Base-by-base conservation (phyloP, 2,113 vertebrate species). In the Daphoenositta chrysoptera region DNA sequence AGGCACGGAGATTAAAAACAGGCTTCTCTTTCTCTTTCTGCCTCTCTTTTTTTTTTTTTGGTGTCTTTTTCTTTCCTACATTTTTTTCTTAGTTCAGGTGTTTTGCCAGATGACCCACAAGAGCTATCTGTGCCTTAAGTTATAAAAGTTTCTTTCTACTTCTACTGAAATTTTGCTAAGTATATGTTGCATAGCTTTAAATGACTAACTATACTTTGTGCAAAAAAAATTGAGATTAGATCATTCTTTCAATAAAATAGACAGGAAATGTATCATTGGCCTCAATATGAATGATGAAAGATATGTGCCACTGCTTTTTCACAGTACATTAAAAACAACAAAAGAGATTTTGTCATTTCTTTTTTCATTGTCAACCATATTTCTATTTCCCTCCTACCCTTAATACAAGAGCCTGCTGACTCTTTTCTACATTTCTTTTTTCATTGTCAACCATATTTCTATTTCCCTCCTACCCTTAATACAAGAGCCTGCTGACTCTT, bases 1-100 rank as follows among this genome's bases (percentile, higher is more conserved):
- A 98, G 83, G 70, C 60, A 87, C 79, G 54, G 63, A 97, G 97
- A 98, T 96, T 97, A 97, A 97, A 93, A 83, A 90, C 93, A 96
- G 78, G 10, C 4, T 22, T 35, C 15, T 39, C 16, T 51, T 40
- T 60, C 40, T 82, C 23, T 51, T 42, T 75, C 21, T 4, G 1
- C 65, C 5, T 66, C 5, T 64, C 4, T 69, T 42, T 83, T 27
- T 27, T 69, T 42, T 83, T 27, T 27, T n/a, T 82, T 0, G 0
- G 7, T 21, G 11, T 27, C 28, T 65, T 47, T 81, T 61, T 30
- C 7, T 45, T 78, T 72, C 56, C 14, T 35, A 9, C 3, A 20
- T 28, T 10, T 35, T 45, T 61, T 95, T 27, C 72, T 83, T 69
- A 56, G 83, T 89, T 97, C 83, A 97, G 66, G 86, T 97, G 60